Base-by-base conservation (phyloP, 2,888 invertebrate genomes). In the Perizoma affinitatum region DNA sequence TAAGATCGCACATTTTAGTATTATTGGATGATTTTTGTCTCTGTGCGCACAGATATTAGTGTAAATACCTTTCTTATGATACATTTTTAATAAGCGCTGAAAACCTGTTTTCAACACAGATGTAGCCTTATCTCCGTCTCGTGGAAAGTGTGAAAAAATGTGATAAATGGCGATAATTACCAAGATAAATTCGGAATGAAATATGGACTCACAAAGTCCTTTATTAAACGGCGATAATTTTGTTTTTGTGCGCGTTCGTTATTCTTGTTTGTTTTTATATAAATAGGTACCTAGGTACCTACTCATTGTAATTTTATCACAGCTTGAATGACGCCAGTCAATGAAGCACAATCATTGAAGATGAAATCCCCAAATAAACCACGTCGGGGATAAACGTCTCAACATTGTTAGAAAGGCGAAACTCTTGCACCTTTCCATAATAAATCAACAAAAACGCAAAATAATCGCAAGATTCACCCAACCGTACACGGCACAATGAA, bases 401-500 rank as follows among this genome's bases (percentile, higher is more conserved):
- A 59, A 49, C 54, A 49, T 54, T 49, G 53, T 48, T 9, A 22
- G 9, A 43, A 47, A 38, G 38, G 38, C 36, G 7, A 50, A 44
- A 10, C 5, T 36, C 45, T 63, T 56, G 56, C 59, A 63, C 63
- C 56, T 57, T 54, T 55, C 38, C 51, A 33, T 43, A 46, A 40
- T 40, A 48, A 33, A 49, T 45, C 57, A 9, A 59, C 61, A 64
- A 54, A 65, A 61, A 57, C 57, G 49, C 53, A 45, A 63, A 65
- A 62, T 60, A 46, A 60, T 63, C 60, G 45, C 38, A 59, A 53
- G 62, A 64, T 62, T 57, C 61, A 47, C 54, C 54, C 61, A 47
- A 55, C 58, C 53, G 63, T 57, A 57, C 62, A 49, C 48, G 60
- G 62, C 53, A 70, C 70, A 70, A 87, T 86, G 81, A 75, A 83